These are phyloP conservation scores for Meteorus colon DNA, from an alignment of 2,888 invertebrate genomes.

Conservation along the genomic window DNA sequence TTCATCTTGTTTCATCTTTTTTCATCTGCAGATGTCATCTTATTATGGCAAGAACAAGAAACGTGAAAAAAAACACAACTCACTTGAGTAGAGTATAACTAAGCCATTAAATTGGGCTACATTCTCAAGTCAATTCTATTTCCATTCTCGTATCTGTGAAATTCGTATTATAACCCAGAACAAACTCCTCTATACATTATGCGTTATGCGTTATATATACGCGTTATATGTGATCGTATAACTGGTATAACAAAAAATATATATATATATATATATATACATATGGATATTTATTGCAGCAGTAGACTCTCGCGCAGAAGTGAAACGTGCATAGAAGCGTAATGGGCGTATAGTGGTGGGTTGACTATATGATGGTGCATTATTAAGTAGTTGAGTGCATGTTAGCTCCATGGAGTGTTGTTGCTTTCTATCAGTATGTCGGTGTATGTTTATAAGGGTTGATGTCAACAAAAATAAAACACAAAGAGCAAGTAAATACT, in stretches of 20 bases:
- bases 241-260: background rate
- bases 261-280: slow-evolving; percentile 3
- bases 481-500: slow-evolving; percentile 2
- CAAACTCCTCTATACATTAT: slow-evolving; percentile 11
- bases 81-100: background rate
- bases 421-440: slow-evolving; percentile 62
- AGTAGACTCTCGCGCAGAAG: slow-evolving; percentile 37
- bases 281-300: slow-evolving; percentile 5
- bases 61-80: background rate
- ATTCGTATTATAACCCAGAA: slow-evolving; percentile 38
- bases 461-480: background rate
- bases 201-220: slow-evolving; percentile 30
- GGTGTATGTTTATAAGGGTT: slow-evolving; percentile 30
- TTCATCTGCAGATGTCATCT: too few species aligned
- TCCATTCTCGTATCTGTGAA: slow-evolving; percentile 39
- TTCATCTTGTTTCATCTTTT: too few species aligned
- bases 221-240: slow-evolving; percentile 22
- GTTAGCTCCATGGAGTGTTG: slow-evolving; percentile 65
- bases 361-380: slow-evolving; percentile 65
- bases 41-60: background rate
- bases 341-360: slow-evolving; percentile 66
- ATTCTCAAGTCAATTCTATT: slow-evolving; percentile 29
- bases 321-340: slow-evolving; percentile 62
- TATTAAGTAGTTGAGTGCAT: slow-evolving; percentile 69
- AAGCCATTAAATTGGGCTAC: background rate